Evolutionary conservation across 2,113 vertebrate species (phyloP).

Genomic region (Psilopogon haemacephalus): DNA sequence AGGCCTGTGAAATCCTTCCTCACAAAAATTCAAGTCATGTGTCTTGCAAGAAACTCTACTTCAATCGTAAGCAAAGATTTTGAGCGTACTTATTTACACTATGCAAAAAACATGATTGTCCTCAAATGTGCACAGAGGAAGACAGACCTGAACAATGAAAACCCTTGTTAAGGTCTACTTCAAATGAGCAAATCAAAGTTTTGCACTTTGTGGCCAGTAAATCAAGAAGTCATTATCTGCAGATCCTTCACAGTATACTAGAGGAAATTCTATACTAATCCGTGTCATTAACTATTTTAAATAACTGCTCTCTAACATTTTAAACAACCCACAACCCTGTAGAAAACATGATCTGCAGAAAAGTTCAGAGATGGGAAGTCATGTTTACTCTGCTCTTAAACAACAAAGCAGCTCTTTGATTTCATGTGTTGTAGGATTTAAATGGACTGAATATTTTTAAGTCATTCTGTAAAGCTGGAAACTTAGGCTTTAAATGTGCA

Average conservation of each 20-base stretch:
- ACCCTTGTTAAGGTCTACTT: slow-evolving; percentile 33
- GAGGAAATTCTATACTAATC: not conserved
- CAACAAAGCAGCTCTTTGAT: not conserved
- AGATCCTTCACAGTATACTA: not conserved
- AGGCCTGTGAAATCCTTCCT: not conserved
- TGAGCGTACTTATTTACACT: not conserved
- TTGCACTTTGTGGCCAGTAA: not conserved
- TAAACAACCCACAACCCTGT: not conserved
- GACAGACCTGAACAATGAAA: not conserved
- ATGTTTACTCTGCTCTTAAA: not conserved
- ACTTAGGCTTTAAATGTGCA: not conserved
- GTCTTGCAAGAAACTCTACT: not conserved
- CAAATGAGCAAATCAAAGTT: not conserved
- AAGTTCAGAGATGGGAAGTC: not conserved
- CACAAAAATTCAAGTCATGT: not conserved
- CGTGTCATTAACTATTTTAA: not conserved
- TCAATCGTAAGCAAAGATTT: not conserved
- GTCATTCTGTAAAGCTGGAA: not conserved
- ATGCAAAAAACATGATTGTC: not conserved
- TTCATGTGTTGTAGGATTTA: not conserved
- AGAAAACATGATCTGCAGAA: not conserved
- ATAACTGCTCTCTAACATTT: not conserved
- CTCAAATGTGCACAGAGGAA: not conserved
- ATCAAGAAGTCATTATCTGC: not conserved
- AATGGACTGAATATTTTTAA: not conserved